Base-by-base conservation (phyloP, 2,888 invertebrate species). In the Sminthurinus aureus region DNA sequence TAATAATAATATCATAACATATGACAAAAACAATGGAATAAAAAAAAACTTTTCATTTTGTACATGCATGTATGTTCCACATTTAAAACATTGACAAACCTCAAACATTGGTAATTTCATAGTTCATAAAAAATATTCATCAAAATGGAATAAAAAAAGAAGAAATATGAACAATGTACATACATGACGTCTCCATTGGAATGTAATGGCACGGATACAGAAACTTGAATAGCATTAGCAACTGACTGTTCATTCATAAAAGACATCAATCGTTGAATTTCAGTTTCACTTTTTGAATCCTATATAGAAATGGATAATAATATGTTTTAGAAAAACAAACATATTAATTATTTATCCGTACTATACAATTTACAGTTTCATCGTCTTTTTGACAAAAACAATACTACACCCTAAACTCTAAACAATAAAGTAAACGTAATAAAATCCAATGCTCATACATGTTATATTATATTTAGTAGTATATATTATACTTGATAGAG, bases 121-220 rank as follows among this genome's bases (percentile, higher is more conserved):
- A n/a, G n/a, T n/a, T n/a, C n/a, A n/a, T n/a, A n/a, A n/a, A n/a
- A n/a, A n/a, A n/a, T n/a, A n/a, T n/a, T n/a, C n/a, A n/a, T n/a
- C n/a, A n/a, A n/a, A n/a, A n/a, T n/a, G 58, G 58, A 58, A 2
- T 58, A 58, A 58, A 58, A 58, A 71, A 80, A 69, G 22, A 78
- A 76, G 84, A 52, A 51, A n/a, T 52, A 84, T 74, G n/a, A n/a
- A n/a, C n/a, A n/a, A 38, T 24, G 11, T 38, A 88, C 96, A 93
- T 91, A 98, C 97, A 97, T 95, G 74, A 99, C 98, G 84, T 95
- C 93, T 83, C 98, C 98, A 90, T 97, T 96, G 0, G 97, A 96
- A 89, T 95, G 96, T 87, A 95, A 95, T 6, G 99, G 98, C 88
- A 99, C 95, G 50, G 97, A 96, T 86, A 99, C 94, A 0, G 96